phyloP scores from a whole-genome alignment of 2,113 vertebrate species.

The Mirounga angustirostris region DNA sequence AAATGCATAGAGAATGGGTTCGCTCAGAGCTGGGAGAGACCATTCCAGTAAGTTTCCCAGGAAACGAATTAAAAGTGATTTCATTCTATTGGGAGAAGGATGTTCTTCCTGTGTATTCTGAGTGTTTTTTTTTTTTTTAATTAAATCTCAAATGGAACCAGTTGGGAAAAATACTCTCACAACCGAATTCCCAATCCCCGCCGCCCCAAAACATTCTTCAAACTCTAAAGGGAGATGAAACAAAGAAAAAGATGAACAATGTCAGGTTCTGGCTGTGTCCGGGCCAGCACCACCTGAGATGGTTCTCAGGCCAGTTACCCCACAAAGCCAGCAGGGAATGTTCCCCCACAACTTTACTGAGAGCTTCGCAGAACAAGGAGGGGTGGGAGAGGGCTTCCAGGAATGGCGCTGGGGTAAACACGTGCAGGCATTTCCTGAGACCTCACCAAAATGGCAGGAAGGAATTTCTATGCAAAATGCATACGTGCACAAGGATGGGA shows the following conservation, averaged over 20 bases:
- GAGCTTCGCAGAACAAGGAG: background rate
- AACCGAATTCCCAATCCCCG: background rate
- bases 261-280: background rate
- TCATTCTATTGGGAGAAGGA: slow-evolving; percentile 47
- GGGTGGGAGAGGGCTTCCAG: background rate
- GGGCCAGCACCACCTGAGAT: background rate
- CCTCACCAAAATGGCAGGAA: background rate
- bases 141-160: slow-evolving; percentile 46
- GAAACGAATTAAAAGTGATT: slow-evolving; percentile 52
- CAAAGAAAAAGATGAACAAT: slow-evolving; percentile 7
- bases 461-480: background rate
- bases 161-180: slow-evolving; percentile 2
- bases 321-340: background rate
- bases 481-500: background rate
- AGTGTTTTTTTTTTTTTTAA: background rate
- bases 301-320: background rate
- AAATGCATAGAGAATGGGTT: background rate
- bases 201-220: background rate
- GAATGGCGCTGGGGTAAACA: background rate
- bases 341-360: background rate
- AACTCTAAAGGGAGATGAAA: background rate
- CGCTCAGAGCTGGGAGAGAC: background rate
- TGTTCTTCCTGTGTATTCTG: slow-evolving; percentile 2
- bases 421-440: background rate
- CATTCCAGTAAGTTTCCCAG: background rate